phyloP scores from a whole-genome alignment of 2,113 vertebrate species.

The Scopus umbretta region DNA sequence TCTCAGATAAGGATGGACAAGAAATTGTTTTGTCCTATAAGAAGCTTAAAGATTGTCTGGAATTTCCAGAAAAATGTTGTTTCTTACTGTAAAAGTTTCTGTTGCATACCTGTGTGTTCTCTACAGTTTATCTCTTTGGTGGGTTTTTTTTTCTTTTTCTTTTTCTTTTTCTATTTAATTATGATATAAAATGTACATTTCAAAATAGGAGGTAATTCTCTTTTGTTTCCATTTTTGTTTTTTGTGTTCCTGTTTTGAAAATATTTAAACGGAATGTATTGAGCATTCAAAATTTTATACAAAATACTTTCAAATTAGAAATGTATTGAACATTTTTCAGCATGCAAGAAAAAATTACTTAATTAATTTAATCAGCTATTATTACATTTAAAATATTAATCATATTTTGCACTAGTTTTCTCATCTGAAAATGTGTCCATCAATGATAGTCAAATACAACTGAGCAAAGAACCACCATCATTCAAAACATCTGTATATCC shows the following conservation, averaged over 20 bases:
- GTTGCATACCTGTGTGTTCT: not conserved
- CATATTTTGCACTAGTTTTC: not conserved
- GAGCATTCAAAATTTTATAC: not conserved
- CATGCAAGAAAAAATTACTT: not conserved
- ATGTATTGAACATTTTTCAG: not conserved
- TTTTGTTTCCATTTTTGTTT: not conserved
- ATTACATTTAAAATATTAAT: not conserved
- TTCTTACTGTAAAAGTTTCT: not conserved
- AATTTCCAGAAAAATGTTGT: not conserved
- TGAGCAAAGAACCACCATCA: not conserved
- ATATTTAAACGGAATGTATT: not conserved
- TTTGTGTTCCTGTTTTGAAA: not conserved
- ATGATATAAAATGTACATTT: not conserved
- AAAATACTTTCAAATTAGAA: not conserved
- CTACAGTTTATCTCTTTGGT: not conserved
- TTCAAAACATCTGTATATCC: not conserved
- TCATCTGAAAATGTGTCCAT: not conserved
- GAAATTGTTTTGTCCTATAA: not conserved
- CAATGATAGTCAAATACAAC: not conserved
- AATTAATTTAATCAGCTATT: not conserved
- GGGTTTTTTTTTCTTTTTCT: no score
- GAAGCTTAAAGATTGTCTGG: not conserved
- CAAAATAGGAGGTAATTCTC: not conserved
- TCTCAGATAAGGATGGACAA: not conserved
- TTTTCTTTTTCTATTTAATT: not conserved